phyloP scores from a whole-genome alignment of 2,797 vertebrate species.

The Onychomys arenicola region DNA sequence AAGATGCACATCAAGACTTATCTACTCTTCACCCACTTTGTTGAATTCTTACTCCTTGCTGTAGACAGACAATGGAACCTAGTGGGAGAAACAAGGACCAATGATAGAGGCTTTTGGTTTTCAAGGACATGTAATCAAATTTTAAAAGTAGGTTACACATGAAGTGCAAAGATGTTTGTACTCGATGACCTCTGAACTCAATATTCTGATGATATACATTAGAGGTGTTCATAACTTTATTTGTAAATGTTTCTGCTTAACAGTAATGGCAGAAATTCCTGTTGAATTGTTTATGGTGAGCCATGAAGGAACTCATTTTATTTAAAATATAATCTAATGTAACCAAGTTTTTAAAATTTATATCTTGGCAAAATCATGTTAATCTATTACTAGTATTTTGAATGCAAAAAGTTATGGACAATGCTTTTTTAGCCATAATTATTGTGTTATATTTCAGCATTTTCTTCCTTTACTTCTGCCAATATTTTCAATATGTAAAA shows the following conservation, averaged over 20 bases:
- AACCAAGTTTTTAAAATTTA: neutral
- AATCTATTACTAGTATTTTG: neutral
- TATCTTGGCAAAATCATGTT: neutral
- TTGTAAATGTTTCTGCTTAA: neutral
- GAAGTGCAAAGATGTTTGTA: neutral
- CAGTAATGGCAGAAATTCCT: neutral
- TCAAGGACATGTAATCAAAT: neutral
- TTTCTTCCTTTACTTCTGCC: neutral
- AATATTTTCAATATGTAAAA: neutral
- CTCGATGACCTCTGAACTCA: neutral
- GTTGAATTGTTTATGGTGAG: neutral
- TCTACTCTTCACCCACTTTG: neutral
- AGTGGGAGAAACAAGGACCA: neutral
- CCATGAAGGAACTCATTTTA: neutral
- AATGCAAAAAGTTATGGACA: neutral
- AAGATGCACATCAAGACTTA: neutral
- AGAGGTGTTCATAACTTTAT: neutral
- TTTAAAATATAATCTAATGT: neutral
- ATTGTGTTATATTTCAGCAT: neutral
- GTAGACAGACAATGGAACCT: neutral
- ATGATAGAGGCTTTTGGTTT: neutral
- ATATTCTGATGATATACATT: neutral
- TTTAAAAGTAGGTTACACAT: neutral
- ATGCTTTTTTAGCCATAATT: neutral
- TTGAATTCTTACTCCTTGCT: neutral